Evolutionary conservation across 2,888 invertebrate species (phyloP).

Genomic region (Tetranychus truncatus): DNA sequence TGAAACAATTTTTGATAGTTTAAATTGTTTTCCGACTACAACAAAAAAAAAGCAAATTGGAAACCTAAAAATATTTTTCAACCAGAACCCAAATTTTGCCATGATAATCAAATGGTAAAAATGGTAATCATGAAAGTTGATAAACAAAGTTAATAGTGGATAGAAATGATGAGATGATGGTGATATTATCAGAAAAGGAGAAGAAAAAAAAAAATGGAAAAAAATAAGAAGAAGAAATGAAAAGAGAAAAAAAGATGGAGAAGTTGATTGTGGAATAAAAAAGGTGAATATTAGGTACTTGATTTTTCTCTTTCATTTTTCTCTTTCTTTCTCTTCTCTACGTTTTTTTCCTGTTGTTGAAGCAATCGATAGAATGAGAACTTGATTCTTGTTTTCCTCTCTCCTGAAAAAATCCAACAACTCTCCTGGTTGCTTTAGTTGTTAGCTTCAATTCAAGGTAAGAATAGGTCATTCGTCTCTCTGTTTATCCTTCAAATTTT

Average conservation of each 20-base stretch:
- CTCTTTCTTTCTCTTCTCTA: background rate
- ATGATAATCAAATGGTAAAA: too few species aligned
- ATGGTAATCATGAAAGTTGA: too few species aligned
- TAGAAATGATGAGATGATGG: background rate
- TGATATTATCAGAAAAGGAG: background rate
- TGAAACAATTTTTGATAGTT: too few species aligned
- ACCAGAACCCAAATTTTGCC: too few species aligned
- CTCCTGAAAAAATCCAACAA: background rate
- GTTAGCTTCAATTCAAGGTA: background rate
- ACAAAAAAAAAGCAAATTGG: too few species aligned
- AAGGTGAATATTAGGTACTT: constrained; percentile 1
- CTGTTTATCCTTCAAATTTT: constrained; percentile 5
- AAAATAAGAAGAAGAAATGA: background rate
- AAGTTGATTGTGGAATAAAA: background rate
- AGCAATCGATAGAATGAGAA: background rate
- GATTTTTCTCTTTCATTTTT: background rate
- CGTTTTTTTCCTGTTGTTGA: background rate
- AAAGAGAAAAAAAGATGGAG: background rate
- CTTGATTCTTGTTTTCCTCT: constrained; percentile 6
- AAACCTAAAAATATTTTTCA: too few species aligned
- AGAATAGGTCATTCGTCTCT: constrained; percentile 3
- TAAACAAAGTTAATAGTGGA: too few species aligned
- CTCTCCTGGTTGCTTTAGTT: background rate
- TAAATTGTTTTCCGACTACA: too few species aligned
- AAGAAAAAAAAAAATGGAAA: background rate